phyloP scores from a whole-genome alignment of 1,140 invertebrate genomes.

The Temnothorax longispinosus region DNA sequence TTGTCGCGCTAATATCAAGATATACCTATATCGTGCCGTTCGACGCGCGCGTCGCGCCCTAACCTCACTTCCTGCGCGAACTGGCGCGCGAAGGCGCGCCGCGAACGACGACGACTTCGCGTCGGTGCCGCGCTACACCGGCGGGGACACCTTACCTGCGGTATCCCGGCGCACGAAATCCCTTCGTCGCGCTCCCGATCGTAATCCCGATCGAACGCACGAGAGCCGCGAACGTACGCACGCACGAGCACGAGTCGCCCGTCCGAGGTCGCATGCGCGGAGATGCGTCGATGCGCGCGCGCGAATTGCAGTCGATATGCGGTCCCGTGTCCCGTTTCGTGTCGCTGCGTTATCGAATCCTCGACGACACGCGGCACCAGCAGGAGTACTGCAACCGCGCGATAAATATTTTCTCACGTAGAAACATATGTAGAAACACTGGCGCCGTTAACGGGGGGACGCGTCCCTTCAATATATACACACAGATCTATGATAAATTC shows the following conservation, averaged over 20 bases:
- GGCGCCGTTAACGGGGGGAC: too few relatives aligned
- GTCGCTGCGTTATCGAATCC: background rate
- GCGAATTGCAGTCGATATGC: background rate
- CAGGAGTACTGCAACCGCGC: background rate
- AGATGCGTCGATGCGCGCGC: background rate
- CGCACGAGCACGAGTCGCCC: background rate
- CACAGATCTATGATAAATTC: too few relatives aligned
- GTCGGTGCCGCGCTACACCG: background rate
- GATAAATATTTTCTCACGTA: background rate
- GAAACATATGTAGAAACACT: background rate
- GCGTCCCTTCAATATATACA: too few relatives aligned
- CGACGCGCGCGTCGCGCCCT: background rate
- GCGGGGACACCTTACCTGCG: background rate
- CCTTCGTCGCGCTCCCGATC: background rate
- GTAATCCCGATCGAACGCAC: background rate
- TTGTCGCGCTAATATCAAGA: too few relatives aligned
- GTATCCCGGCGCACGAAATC: background rate
- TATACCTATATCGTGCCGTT: too few relatives aligned
- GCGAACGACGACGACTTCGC: background rate
- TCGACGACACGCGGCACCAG: background rate
- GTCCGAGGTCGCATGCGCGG: background rate
- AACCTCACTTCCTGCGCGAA: constrained; percentile 19
- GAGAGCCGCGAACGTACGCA: background rate
- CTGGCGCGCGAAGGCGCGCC: background rate
- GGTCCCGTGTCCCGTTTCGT: background rate